Conservation (phyloP, 2,797 vertebrate genomes). For the Lacerta viridis region DNA sequence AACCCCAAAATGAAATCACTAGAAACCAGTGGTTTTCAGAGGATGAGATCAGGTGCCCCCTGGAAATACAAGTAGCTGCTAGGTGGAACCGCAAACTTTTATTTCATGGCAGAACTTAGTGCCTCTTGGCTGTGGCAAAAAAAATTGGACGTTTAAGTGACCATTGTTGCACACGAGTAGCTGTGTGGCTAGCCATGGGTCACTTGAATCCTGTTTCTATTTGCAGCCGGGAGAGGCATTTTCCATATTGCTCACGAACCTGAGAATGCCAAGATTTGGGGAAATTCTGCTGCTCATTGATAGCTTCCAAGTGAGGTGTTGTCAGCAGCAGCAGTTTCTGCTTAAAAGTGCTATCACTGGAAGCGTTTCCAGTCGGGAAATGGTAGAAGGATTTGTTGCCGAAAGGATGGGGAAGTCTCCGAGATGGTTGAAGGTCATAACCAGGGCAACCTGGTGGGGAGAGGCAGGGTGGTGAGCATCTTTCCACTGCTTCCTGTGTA, state of each 20-base stretch:
- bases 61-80: neutral
- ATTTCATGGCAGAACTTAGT: neutral
- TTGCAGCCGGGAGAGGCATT: neutral
- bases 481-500: neutral
- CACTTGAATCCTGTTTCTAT: neutral
- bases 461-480: constrained; percentile 32
- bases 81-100: neutral
- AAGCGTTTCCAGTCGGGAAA: neutral
- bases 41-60: neutral
- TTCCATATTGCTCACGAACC: constrained; percentile 4
- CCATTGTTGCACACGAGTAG: neutral
- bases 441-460: accelerated
- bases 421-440: constrained; percentile 19
- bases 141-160: neutral
- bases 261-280: neutral
- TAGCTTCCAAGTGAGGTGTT: accelerated
- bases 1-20: neutral
- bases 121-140: constrained; percentile 5
- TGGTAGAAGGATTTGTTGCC: neutral
- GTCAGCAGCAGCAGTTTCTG: neutral
- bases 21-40: neutral
- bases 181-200: neutral
- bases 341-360: accelerated
- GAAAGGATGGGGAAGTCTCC: neutral
- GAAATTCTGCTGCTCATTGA: constrained; percentile 3